Conservation (phyloP, 2,888 invertebrate genomes). For the Chloroclystis v-ata region DNA sequence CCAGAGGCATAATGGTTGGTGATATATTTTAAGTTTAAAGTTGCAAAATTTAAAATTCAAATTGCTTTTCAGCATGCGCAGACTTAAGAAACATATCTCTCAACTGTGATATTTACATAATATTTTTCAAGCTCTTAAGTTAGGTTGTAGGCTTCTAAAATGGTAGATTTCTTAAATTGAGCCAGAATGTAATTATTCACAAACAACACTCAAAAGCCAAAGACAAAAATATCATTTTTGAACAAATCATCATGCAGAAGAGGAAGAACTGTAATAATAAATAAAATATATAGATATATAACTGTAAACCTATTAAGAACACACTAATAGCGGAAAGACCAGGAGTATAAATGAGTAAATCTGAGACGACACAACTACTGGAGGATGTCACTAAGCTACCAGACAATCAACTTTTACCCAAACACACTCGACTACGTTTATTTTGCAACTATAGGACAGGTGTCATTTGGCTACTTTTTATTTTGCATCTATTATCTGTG, state of each 20-base stretch:
- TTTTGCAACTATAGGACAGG: constrained; percentile 79
- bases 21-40: constrained; percentile 22
- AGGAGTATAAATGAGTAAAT: constrained; percentile 48
- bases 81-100: constrained; percentile 46
- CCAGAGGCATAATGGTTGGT: constrained; percentile 54
- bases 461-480: constrained; percentile 35
- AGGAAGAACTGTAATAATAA: constrained; percentile 24
- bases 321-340: constrained; percentile 38
- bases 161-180: constrained; percentile 54
- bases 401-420: constrained; percentile 51
- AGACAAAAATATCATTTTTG: constrained; percentile 28
- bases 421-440: constrained; percentile 55
- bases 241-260: constrained; percentile 38
- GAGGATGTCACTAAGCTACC: constrained; percentile 54
- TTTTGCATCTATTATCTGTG: constrained; percentile 41
- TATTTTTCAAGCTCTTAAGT: constrained; percentile 55
- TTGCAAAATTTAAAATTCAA: constrained; percentile 24
- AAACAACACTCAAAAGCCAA: constrained; percentile 30
- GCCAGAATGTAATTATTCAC: constrained; percentile 70
- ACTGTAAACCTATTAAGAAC: constrained; percentile 31
- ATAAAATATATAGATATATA: constrained; percentile 23
- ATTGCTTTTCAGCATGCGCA: constrained; percentile 61
- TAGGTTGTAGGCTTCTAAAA: constrained; percentile 60
- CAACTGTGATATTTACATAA: constrained; percentile 40
- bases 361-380: constrained; percentile 51